Base-by-base conservation (phyloP, 2,888 invertebrate species). In the Oxystoma pomonae region DNA sequence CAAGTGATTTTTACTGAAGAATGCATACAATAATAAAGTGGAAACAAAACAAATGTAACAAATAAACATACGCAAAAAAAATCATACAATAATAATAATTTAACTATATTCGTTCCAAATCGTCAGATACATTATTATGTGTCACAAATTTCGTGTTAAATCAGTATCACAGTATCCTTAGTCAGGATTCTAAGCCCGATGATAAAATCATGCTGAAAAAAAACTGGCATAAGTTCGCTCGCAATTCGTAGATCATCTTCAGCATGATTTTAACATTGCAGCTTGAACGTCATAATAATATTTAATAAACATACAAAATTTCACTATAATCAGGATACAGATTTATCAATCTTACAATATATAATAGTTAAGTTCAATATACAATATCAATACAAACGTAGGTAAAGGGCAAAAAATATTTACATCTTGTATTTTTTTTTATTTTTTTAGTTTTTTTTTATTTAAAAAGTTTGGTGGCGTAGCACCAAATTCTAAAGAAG, bases 401-500 rank as follows among this genome's bases (percentile, higher is more conserved):
- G 64, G 58, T 65, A 69, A 69, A 66, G 63, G 64, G 67, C 65
- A 69, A 69, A 65, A 67, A 72, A 70, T 73, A 73, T 73, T 49
- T 73, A 73, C 73, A 73, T 68, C 72, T 67, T 65, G 52, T 64
- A 61, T 62, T 56, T 67, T 58, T 35, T 60, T 19, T 61, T 61
- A 58, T 65, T 58, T 50, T 60, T 20, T 22, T 57, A 51, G 57
- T 16, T 17, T 21, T 62, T 53, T 62, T 66, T 65, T 86, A 91
- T 82, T 92, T 90, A 81, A 92, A 92, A 66, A 92, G 84, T 79
- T 91, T 89, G 74, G 90, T 90, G 71, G 92, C 91, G 75, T 92
- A 90, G 80, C 90, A 90, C 92, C 92, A 95, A 81, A 96, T 91
- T 72, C 92, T 87, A 89, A 96, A 96, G 90, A 96, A 96, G 83